These are phyloP conservation scores for Teleogryllus occipitalis DNA, from an alignment of 1,140 invertebrate genomes.

Conservation along the genomic window DNA sequence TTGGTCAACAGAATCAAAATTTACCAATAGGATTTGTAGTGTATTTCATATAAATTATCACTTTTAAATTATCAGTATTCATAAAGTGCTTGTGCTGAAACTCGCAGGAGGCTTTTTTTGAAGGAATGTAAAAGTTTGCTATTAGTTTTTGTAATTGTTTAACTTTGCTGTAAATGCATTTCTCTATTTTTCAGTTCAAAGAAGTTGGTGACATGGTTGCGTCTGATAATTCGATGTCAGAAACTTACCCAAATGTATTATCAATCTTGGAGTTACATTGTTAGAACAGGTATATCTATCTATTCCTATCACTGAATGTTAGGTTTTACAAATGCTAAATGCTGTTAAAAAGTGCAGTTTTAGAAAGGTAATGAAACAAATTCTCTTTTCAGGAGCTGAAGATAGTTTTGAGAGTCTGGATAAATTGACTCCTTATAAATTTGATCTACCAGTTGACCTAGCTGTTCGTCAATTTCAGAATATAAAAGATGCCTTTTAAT, in stretches of 20 bases:
- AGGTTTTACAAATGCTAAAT: no score
- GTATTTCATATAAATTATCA: no score
- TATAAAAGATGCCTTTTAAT: slow-evolving; percentile 90
- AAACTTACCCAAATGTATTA: slow-evolving; percentile 85
- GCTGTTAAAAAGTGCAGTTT: neutral
- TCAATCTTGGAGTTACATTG: slow-evolving; percentile 89
- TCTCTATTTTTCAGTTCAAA: slow-evolving; percentile 55
- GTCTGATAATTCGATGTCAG: slow-evolving; percentile 83
- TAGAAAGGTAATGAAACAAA: slow-evolving; percentile 2
- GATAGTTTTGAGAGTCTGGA: slow-evolving; percentile 88
- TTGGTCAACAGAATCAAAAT: no score
- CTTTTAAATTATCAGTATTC: no score
- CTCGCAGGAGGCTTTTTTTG: no score
- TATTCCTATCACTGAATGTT: neutral
- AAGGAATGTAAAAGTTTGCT: no score
- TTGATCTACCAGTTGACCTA: slow-evolving; percentile 89
- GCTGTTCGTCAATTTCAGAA: slow-evolving; percentile 94
- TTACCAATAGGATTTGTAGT: no score
- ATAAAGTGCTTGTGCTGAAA: no score
- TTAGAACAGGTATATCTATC: slow-evolving; percentile 65
- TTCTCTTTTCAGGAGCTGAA: slow-evolving; percentile 70
- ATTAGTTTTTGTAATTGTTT: no score
- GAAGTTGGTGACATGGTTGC: slow-evolving; percentile 86
- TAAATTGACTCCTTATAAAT: slow-evolving; percentile 73
- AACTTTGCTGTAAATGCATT: no score